phyloP scores from a whole-genome alignment of 1,140 invertebrate species.

The Polypedilum pembai region DNA sequence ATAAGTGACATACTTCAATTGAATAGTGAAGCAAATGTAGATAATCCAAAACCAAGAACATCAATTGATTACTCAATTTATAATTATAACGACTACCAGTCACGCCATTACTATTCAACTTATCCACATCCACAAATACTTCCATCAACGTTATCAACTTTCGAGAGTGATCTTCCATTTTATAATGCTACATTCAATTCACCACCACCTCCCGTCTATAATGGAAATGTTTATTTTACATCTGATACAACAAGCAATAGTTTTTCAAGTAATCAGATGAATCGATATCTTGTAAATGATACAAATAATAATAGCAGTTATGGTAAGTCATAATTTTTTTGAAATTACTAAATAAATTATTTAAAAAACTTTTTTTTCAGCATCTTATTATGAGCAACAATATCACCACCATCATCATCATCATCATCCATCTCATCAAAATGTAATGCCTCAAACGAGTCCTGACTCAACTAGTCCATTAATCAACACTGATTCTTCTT shows the following conservation, averaged over 20 bases:
- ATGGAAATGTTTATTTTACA: conserved; percentile 14
- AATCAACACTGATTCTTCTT: not conserved
- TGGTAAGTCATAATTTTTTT: not conserved
- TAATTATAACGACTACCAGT: conserved; percentile 15
- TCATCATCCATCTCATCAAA: conserved; percentile 1
- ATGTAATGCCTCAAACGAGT: not conserved
- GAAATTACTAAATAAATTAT: not conserved
- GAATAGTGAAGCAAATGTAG: conserved; percentile 40
- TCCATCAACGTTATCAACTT: not conserved
- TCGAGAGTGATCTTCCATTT: conserved; percentile 24
- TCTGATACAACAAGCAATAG: not conserved
- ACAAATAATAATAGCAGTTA: not conserved
- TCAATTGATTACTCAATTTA: conserved; percentile 15
- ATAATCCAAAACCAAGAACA: not conserved
- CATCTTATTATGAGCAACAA: not conserved
- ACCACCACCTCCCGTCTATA: not conserved
- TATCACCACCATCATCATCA: not conserved
- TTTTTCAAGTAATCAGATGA: not conserved
- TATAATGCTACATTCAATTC: not conserved
- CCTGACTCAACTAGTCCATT: not conserved
- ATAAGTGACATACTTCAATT: conserved; percentile 68
- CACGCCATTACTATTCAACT: not conserved
- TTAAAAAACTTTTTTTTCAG: not conserved
- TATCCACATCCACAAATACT: conserved; percentile 17
- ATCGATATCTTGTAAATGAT: conserved; percentile 5